Evolutionary conservation across 53 echinoderm and acorn worm genomes (phyloP).

Genomic region (Astropecten irregularis): DNA sequence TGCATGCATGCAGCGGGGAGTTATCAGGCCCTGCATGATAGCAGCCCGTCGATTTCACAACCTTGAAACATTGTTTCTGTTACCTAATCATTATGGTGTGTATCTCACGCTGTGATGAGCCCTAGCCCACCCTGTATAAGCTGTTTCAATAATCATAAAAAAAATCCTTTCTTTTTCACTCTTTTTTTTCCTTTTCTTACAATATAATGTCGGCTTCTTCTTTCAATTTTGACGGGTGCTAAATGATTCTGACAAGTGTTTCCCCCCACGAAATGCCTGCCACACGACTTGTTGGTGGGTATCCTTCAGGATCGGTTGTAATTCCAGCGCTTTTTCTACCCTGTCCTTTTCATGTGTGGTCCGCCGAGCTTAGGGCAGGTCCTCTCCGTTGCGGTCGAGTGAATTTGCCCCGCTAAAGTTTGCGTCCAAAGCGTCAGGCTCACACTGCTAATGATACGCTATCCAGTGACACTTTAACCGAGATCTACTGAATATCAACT

Average conservation of each 20-base stretch:
- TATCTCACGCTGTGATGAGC: too few species aligned
- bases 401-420: neutral
- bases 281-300: conserved; percentile 15
- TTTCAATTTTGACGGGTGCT: neutral
- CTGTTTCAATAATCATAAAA: too few species aligned
- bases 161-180: too few species aligned
- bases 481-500: neutral
- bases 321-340: conserved; percentile 9
- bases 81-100: neutral
- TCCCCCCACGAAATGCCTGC: neutral
- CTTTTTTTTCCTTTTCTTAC: too few species aligned
- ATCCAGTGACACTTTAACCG: conserved; percentile 5
- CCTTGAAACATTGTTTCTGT: too few species aligned
- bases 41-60: too few species aligned
- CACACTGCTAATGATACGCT: conserved; percentile 18
- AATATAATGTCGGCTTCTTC: neutral
- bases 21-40: too few species aligned
- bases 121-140: too few species aligned
- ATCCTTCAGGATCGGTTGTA: neutral
- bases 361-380: neutral
- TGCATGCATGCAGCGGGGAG: too few species aligned
- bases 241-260: conserved; percentile 19
- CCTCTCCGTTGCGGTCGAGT: conserved; percentile 20
- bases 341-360: conserved; percentile 44
- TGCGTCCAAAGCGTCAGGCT: neutral